phyloP scores from a whole-genome alignment of 1,140 invertebrate species.

The Brachionus asplanchnoidis region DNA sequence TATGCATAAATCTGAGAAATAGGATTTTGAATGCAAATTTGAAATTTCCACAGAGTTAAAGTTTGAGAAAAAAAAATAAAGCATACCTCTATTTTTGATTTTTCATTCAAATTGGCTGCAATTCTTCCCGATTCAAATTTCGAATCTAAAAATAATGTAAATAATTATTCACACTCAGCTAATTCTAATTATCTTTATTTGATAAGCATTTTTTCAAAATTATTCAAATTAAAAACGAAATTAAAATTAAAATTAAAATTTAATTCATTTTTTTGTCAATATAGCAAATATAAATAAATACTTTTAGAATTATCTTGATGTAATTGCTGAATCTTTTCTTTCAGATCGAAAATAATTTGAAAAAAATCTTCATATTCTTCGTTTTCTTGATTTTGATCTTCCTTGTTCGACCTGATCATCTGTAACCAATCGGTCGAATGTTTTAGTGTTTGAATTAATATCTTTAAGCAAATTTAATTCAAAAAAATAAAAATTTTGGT shows the following conservation, averaged over 20 bases:
- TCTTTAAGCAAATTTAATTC: neutral
- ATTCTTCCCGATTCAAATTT: neutral
- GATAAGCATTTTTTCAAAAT: neutral
- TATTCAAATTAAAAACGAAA: no score
- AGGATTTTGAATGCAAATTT: neutral
- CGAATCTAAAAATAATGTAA: neutral
- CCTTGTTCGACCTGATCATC: neutral
- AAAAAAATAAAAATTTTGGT: neutral
- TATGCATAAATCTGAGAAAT: neutral
- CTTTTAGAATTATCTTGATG: neutral
- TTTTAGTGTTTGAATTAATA: neutral
- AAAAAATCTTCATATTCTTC: slow-evolving; percentile 10
- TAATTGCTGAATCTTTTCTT: neutral
- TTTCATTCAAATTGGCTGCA: neutral
- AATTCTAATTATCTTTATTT: neutral
- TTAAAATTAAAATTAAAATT: neutral
- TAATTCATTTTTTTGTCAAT: neutral
- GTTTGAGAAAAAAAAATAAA: neutral
- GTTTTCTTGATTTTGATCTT: neutral
- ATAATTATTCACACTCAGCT: no score
- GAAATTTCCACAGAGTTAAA: neutral
- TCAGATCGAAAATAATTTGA: neutral
- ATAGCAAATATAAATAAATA: neutral
- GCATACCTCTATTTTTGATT: neutral
- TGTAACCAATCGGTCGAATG: slow-evolving; percentile 11